These are phyloP conservation scores for Junco hyemalis DNA, from an alignment of 2,113 vertebrate species.

Conservation along the genomic window DNA sequence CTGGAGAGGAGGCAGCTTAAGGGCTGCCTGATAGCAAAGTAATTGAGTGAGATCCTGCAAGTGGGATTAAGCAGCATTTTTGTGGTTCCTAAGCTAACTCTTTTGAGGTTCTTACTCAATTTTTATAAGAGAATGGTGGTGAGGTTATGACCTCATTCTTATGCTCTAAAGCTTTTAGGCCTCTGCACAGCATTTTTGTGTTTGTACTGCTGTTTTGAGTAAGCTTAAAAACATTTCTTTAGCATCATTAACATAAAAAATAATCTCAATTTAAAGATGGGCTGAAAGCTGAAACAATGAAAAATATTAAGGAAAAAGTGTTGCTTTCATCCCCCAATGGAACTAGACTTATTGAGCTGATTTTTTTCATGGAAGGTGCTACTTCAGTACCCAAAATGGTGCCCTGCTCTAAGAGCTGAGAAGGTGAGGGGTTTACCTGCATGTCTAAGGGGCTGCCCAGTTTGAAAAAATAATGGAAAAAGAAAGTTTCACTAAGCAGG, in stretches of 20 bases:
- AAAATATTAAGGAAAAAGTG: not conserved
- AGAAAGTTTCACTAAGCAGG: not conserved
- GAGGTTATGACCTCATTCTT: not conserved
- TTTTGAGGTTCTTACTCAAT: not conserved
- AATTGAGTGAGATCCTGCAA: not conserved
- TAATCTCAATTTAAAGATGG: not conserved
- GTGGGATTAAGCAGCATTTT: not conserved
- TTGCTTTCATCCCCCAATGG: rapidly evolving
- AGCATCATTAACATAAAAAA: not conserved
- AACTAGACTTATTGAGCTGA: not conserved
- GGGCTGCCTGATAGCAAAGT: rapidly evolving
- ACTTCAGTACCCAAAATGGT: not conserved
- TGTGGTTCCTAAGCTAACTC: rapidly evolving
- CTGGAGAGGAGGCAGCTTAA: rapidly evolving
- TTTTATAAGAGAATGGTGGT: not conserved
- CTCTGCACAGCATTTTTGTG: rapidly evolving
- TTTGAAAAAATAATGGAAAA: not conserved
- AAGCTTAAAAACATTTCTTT: not conserved
- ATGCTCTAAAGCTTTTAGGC: not conserved
- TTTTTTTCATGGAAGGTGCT: not conserved
- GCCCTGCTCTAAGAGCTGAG: rapidly evolving
- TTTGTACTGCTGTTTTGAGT: not conserved
- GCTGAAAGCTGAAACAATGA: not conserved
- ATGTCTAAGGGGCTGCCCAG: not conserved
- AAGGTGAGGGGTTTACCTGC: not conserved